Evolutionary conservation across 2,797 vertebrate species (phyloP).

Genomic region (Danionella dracula): DNA sequence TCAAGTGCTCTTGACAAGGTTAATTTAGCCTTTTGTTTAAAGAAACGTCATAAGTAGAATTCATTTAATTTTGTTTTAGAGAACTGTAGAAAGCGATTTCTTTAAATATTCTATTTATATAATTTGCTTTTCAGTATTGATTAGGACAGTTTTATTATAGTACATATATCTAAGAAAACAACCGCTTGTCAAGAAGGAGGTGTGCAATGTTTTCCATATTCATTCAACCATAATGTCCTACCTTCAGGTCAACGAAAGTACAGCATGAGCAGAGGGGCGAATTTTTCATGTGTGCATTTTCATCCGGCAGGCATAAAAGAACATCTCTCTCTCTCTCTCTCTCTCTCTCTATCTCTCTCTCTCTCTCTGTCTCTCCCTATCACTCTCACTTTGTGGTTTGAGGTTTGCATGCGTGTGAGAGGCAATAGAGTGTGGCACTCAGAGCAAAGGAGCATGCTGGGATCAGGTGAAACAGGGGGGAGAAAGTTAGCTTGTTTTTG

Average conservation of each 20-base stretch:
- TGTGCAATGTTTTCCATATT: background rate
- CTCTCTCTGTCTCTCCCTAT: background rate
- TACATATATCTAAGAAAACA: too few species aligned
- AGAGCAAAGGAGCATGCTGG: background rate
- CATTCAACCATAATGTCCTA: background rate
- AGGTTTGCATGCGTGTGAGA: background rate
- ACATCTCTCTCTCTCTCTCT: background rate
- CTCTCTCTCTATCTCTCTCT: too few species aligned
- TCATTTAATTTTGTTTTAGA: too few species aligned
- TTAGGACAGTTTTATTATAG: background rate
- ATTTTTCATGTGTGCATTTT: constrained; percentile 4
- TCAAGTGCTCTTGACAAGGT: too few species aligned
- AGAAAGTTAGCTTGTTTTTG: background rate
- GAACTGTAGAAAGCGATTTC: too few species aligned
- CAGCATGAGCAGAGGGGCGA: background rate
- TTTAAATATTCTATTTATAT: background rate
- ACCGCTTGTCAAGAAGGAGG: background rate
- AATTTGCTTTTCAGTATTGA: background rate
- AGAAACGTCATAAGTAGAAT: too few species aligned
- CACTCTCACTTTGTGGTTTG: too few species aligned
- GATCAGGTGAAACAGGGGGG: background rate
- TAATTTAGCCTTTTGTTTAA: too few species aligned
- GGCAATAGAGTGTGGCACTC: constrained; percentile 18
- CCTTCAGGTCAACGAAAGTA: constrained; percentile 8
- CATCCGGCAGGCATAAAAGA: background rate